These are phyloP conservation scores for Eristalinus sepulchralis DNA, from an alignment of 2,888 invertebrate species.

Conservation along the genomic window DNA sequence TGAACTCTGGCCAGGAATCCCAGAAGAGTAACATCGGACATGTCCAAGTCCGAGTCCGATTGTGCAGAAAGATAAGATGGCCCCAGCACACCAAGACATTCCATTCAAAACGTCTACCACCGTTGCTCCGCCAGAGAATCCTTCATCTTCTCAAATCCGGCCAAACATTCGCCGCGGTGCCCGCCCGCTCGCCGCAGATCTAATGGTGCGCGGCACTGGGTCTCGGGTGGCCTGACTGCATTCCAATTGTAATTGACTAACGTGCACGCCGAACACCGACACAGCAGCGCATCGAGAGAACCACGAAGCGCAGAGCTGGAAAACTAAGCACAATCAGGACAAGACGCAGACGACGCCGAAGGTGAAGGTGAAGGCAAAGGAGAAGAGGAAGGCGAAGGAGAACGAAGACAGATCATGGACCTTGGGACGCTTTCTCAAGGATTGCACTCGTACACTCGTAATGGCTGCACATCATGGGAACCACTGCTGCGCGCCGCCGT, in stretches of 20 bases:
- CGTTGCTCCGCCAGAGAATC: constrained; percentile 62
- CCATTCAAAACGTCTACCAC: constrained; percentile 69
- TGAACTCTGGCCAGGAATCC: constrained; percentile 43
- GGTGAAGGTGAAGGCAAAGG: constrained; percentile 24
- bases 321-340: constrained; percentile 24
- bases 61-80: constrained; percentile 62
- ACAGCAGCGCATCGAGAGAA: not conserved
- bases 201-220: constrained; percentile 6
- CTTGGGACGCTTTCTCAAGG: constrained; percentile 68
- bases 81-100: constrained; percentile 40
- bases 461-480: constrained; percentile 53
- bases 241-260: constrained; percentile 70
- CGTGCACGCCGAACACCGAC: constrained; percentile 37
- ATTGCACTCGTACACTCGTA: constrained; percentile 28
- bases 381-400: not conserved
- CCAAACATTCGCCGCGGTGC: not conserved
- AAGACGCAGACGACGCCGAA: not conserved
- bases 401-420: constrained; percentile 62
- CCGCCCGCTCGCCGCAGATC: not conserved
- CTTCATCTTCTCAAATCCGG: constrained; percentile 42
- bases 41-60: constrained; percentile 64
- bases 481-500: constrained; percentile 45
- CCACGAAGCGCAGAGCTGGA: constrained; percentile 11
- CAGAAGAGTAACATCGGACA: constrained; percentile 41
- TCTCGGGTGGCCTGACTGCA: constrained; percentile 61